Base-by-base conservation (phyloP, 2,888 invertebrate species). In the Eledone cirrhosa region DNA sequence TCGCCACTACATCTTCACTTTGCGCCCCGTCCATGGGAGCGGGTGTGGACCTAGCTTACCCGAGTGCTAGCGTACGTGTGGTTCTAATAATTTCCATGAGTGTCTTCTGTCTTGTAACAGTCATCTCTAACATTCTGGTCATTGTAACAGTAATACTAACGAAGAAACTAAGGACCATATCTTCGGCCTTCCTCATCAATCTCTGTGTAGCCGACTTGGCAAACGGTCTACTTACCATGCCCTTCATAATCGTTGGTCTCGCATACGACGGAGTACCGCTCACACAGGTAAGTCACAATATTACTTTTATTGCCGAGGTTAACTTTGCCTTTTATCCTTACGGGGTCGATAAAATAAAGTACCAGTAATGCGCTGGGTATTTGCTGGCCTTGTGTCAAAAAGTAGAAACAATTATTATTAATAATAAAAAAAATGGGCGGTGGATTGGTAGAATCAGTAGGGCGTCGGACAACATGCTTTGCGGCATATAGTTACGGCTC, bases 261-360 rank as follows among this genome's bases (percentile, higher is more conserved):
- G 22, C 72, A 1, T 72, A 72, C n/a, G 72, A 72, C n/a, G 72
- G 72, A 72, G 31, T 72, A 72, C 72, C 72, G 29, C 41, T 72
- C 11, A 72, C 72, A 33, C 72, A 72, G 72, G 72, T 72, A 72
- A 72, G 72, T 7, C 19, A 67, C 27, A 41, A 11, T 11, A 5
- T 41, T 11, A 5, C 11, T 0, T 41, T 41, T 41, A 41, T 41
- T 41, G 41, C 11, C 11, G 41, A 8, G 41, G 41, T 41, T 41
- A 1, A 8, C 41, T 41, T 41, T 11, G 5, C 11, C 1, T 41
- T 41, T 2, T 41, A 8, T 41, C 11, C 41, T 41, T n/a, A n/a
- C n/a, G n/a, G n/a, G n/a, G n/a, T n/a, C n/a, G n/a, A n/a, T n/a
- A n/a, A n/a, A n/a, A n/a, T n/a, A n/a, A n/a, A n/a, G n/a, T n/a